Evolutionary conservation across 2,797 vertebrate species (phyloP).

Genomic region (Propithecus deckenii): DNA sequence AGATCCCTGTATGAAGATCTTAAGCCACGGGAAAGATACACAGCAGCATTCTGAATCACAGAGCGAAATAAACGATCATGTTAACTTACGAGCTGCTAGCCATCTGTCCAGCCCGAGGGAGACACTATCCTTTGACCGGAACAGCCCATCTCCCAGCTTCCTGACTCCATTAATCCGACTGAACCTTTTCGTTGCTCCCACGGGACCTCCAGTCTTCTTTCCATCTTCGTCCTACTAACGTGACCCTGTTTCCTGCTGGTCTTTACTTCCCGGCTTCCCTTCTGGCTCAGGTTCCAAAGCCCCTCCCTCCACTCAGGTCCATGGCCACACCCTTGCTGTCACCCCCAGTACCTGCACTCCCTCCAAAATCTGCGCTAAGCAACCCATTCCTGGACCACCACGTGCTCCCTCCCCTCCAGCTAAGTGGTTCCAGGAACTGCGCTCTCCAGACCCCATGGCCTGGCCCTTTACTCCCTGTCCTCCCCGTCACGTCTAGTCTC

Average conservation of each 20-base stretch:
- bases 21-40: neutral
- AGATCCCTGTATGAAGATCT: neutral
- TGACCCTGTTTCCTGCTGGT: neutral
- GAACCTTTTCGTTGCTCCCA: neutral
- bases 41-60: neutral
- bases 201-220: neutral
- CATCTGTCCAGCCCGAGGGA: neutral
- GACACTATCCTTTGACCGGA: neutral
- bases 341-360: neutral
- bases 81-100: neutral
- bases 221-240: neutral
- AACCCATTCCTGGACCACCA: neutral
- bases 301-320: no score
- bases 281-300: neutral
- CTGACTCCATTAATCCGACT: neutral
- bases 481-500: neutral
- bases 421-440: neutral
- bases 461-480: neutral
- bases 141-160: neutral
- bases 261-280: neutral
- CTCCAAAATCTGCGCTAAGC: neutral
- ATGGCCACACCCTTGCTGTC: neutral
- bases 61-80: fast-evolving
- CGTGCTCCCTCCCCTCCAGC: neutral
- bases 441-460: neutral